phyloP scores from a whole-genome alignment of 1,140 invertebrate genomes.

The Brachionus manjavacas region DNA sequence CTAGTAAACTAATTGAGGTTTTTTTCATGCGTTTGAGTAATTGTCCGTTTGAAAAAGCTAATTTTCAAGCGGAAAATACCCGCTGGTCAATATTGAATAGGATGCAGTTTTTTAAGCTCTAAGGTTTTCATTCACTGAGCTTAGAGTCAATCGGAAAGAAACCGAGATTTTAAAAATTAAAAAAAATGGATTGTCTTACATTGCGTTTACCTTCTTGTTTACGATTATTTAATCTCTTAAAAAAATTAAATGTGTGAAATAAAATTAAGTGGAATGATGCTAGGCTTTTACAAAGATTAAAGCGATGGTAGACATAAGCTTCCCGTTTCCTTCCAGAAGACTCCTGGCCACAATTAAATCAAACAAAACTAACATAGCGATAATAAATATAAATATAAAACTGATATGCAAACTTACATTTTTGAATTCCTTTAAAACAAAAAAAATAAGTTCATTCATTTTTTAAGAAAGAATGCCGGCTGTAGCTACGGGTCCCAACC shows the following conservation, averaged over 20 bases:
- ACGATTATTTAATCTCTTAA: constrained; percentile 29
- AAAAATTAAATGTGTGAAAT: background rate
- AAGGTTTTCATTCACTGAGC: background rate
- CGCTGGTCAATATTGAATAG: background rate
- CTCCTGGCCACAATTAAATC: background rate
- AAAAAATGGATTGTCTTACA: constrained; percentile 22
- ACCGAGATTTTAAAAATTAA: background rate
- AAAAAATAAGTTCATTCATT: background rate
- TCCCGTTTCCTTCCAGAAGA: background rate
- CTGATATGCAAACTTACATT: constrained; percentile 22
- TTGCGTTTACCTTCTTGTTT: constrained; percentile 19
- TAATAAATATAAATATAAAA: background rate
- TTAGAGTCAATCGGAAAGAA: constrained; percentile 27
- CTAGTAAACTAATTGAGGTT: background rate
- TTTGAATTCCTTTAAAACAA: constrained; percentile 41
- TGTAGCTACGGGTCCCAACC: background rate
- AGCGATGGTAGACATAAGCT: background rate
- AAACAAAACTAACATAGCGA: constrained; percentile 3
- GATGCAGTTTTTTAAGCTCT: background rate
- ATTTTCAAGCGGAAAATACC: background rate
- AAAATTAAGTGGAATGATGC: background rate
- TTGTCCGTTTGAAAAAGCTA: background rate
- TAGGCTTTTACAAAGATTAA: constrained; percentile 24
- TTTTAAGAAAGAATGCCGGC: background rate
- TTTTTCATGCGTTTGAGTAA: background rate